Evolutionary conservation across 2,888 invertebrate genomes (phyloP), one percentile per base, ranked within the genome.

Genomic region (Tryphoninae sp.): DNA sequence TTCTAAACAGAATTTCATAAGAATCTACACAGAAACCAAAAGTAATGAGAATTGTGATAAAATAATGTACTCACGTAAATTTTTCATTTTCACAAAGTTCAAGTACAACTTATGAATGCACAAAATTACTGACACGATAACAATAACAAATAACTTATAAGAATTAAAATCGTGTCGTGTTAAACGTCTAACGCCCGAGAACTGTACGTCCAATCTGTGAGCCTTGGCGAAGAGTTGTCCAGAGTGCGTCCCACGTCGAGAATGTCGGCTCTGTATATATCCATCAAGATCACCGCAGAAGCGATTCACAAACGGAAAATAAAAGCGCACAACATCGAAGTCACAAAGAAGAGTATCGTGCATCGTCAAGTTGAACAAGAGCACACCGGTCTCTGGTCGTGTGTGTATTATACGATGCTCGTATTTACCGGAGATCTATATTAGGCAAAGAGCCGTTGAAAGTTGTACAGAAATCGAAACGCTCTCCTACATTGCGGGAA

Each of bases 381-480:
- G 45, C 45, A 51, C 71, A 72, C 80, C 33, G 42, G 51, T 59
- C 53, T 62, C 67, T 22, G 58, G 62, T 40, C 49, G 61, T 72
- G 58, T 71, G 7, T 33, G 33, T 33, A 33, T 33, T 33, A 33
- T 4, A 42, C 45, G 9, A 45, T 45, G 13, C 45, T 11, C 13
- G 45, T 73, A 69, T 19, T 23, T 26, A 59, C 51, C 16, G 58
- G 16, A 53, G 58, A 51, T 80, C 84, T 81, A 65, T 83, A 83
- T 84, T 83, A 78, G 84, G 80, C 67, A 33, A 22, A 42, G 68
- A 55, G 67, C 62, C 77, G 80, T 81, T 61, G 84, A 85, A 85
- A 85, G 84, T 85, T 80, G 82, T 78, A 81, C 82, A 77, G 84
- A 85, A 82, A 85, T 79, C 69, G 79, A 80, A 81, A 69, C 82